These are phyloP conservation scores for Eulemur mongoz DNA, from an alignment of 2,797 vertebrate genomes.

Conservation along the genomic window DNA sequence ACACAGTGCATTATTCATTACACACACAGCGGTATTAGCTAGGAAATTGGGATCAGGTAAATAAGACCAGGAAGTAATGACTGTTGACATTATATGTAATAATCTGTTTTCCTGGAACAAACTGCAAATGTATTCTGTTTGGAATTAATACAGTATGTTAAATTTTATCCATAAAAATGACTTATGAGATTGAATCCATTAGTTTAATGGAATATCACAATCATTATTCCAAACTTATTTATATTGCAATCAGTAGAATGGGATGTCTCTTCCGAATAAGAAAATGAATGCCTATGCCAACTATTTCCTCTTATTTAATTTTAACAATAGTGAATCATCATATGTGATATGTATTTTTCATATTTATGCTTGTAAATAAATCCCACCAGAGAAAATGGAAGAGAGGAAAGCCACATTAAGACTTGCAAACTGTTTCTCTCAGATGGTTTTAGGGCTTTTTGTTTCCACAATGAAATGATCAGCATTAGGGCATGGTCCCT, in stretches of 20 bases:
- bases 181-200: slow-evolving; percentile 77
- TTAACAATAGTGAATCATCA: slow-evolving; percentile 74
- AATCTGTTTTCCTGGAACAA: slow-evolving; percentile 44
- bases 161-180: slow-evolving; percentile 80
- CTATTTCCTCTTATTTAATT: slow-evolving; percentile 80
- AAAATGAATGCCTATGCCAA: slow-evolving; percentile 76
- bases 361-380: slow-evolving; percentile 57
- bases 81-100: slow-evolving; percentile 37
- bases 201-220: slow-evolving; percentile 80
- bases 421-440: slow-evolving; percentile 2
- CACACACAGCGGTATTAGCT: slow-evolving; percentile 25
- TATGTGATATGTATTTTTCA: slow-evolving; percentile 66
- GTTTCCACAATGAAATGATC: neutral
- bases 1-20: slow-evolving; percentile 57
- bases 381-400: slow-evolving; percentile 41
- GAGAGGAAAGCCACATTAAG: slow-evolving; percentile 25
- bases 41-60: slow-evolving; percentile 70
- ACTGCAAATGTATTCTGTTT: slow-evolving; percentile 57
- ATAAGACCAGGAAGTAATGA: slow-evolving; percentile 60
- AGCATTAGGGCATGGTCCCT: neutral
- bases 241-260: slow-evolving; percentile 79
- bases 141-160: slow-evolving; percentile 74
- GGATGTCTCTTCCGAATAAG: slow-evolving; percentile 67
- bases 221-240: slow-evolving; percentile 80
- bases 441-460: neutral